Evolutionary conservation across 2,113 vertebrate species (phyloP), one percentile per base, ranked within the genome.

Genomic region (Nibea albiflora): DNA sequence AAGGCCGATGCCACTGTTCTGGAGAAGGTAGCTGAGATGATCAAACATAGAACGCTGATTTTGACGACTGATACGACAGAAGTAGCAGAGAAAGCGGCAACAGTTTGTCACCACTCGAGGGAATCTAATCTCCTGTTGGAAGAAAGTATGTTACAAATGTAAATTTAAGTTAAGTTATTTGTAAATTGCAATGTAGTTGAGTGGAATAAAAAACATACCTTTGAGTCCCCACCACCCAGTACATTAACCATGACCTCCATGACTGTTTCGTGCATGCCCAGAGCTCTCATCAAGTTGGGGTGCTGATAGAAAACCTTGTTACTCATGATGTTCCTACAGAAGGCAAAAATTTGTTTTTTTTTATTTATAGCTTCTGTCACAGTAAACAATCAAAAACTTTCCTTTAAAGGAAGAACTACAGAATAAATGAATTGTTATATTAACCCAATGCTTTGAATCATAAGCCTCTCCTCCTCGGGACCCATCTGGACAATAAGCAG

Each of bases 211-310:
- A 67, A 56, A 19, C 20, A 74, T 85, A 97, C 97, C 96, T 98
- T 98, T n/a, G 97, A 97, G 72, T 98, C 97, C 0, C 97, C 97
- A 0, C 97, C 97, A 0, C 97, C 97, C 0, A 98, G 94, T 15
- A 98, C 97, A 1, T 98, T 98, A 73, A 98, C 97, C 97, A 98
- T 98, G 68, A 98, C 97, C 90, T 98, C 97, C 97, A 98, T 98
- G 76, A 98, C 97, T 0, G 97, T 98, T 89, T 98, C 97, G 1
- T 98, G 97, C 97, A 98, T 98, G 44, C 97, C 97, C 85, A 98
- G 91, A 0, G 97, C 97, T 80, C 97, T 93, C 97, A 98, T 98
- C 81, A 98, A 90, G 92, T 98, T 98, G 2, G 97, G 97, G 80
- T 98, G 97, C 82, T 98, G 97, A 89, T 98, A 98, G 90, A 98